These are phyloP conservation scores for Cyrtorhinus lividipennis DNA, from an alignment of 1,140 invertebrate species.

Conservation along the genomic window DNA sequence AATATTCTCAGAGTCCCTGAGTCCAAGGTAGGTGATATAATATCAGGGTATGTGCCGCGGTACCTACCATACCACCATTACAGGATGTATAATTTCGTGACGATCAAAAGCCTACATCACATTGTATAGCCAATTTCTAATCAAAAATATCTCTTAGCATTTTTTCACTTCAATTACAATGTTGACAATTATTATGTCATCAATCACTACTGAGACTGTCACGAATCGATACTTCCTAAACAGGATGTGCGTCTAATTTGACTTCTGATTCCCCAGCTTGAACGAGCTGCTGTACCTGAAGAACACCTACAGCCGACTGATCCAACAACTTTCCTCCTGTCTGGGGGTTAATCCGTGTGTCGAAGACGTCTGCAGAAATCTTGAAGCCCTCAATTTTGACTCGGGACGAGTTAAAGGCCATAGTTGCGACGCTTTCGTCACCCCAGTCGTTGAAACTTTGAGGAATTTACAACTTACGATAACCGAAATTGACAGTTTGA, in stretches of 20 bases:
- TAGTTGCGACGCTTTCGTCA: neutral
- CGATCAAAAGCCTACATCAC: too few species aligned
- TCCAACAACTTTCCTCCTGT: neutral
- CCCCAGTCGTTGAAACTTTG: neutral
- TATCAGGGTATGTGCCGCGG: too few species aligned
- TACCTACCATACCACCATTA: too few species aligned
- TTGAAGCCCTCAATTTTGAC: neutral
- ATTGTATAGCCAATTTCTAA: too few species aligned
- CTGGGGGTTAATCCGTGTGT: neutral
- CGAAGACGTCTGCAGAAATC: neutral
- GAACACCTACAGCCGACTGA: neutral
- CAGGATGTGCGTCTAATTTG: constrained; percentile 4
- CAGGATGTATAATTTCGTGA: too few species aligned
- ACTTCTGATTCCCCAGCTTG: constrained; percentile 24
- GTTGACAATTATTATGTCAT: too few species aligned
- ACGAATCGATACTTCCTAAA: too few species aligned
- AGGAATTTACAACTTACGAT: neutral
- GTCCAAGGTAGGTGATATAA: constrained; percentile 24
- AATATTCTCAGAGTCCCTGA: constrained; percentile 28
- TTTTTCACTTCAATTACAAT: too few species aligned
- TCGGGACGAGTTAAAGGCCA: neutral
- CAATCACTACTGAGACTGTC: too few species aligned
- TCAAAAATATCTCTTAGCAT: too few species aligned
- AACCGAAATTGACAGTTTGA: neutral
- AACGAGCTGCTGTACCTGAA: constrained; percentile 25